Conservation (phyloP, 37 sponge, comb jelly and placozoan species). For the Halichondria panicea region DNA sequence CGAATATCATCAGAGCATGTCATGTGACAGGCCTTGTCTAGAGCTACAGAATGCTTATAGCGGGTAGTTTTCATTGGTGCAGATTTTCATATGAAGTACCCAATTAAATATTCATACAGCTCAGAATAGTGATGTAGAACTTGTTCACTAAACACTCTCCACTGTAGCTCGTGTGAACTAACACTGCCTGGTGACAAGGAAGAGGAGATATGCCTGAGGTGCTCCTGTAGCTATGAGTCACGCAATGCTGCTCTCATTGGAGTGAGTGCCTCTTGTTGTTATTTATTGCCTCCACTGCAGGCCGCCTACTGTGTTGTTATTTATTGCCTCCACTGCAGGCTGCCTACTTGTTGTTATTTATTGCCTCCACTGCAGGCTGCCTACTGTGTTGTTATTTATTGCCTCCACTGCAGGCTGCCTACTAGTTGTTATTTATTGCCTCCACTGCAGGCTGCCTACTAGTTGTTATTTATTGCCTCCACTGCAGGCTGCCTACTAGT, state of each 20-base stretch:
- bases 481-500: neutral
- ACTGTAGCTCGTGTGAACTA: neutral
- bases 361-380: neutral
- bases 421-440: neutral
- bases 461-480: neutral
- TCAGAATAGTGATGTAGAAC: no score
- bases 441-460: neutral
- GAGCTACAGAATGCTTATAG: no score
- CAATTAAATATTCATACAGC: no score
- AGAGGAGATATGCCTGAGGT: conserved; percentile 17
- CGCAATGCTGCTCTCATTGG: conserved; percentile 6
- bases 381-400: no score
- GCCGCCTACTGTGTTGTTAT: neutral
- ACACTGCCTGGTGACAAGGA: neutral
- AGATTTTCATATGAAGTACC: no score
- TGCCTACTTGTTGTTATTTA: neutral
- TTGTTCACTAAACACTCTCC: neutral
- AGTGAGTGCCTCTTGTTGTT: conserved; percentile 8
- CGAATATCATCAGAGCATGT: neutral
- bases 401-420: no score
- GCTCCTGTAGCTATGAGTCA: conserved; percentile 27
- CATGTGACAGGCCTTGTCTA: neutral
- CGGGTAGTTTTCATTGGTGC: no score
- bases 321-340: neutral
- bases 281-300: neutral